Conservation (phyloP, 92 coral and sea anemone genomes). For the Scolanthus callimorphus region DNA sequence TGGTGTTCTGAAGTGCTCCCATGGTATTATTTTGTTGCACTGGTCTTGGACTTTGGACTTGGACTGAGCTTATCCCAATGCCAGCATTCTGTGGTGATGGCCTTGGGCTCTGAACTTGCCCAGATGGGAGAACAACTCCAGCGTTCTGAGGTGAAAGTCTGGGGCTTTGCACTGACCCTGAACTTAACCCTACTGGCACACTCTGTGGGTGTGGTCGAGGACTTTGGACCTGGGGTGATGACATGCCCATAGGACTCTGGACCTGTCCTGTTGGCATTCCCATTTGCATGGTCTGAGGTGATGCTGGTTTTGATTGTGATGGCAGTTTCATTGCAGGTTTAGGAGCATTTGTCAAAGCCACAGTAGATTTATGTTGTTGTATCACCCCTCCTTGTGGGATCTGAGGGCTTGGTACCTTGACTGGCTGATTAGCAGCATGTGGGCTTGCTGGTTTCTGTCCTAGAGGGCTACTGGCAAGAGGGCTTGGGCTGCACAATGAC, state of each 20-base stretch:
- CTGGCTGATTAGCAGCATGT: conserved; percentile 1
- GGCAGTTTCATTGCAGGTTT: conserved; percentile 5
- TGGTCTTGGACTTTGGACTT: neutral
- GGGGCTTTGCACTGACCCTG: neutral
- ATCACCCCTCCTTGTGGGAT: conserved; percentile 1
- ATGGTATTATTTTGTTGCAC: neutral
- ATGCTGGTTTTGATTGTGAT: conserved; percentile 23
- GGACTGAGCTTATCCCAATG: neutral
- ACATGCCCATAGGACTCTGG: conserved; percentile 18
- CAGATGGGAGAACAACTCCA: neutral
- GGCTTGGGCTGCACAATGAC: conserved; percentile 1
- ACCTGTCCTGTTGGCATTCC: conserved; percentile 17
- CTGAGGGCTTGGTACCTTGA: conserved; percentile 45
- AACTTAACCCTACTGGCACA: neutral
- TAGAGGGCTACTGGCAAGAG: conserved; percentile 37
- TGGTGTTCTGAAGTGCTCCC: too few species aligned
- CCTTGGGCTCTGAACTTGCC: conserved; percentile 26
- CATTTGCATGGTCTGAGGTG: conserved; percentile 20
- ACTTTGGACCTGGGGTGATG: conserved; percentile 31
- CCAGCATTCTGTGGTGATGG: neutral
- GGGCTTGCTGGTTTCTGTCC: conserved; percentile 57
- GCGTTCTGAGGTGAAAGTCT: neutral
- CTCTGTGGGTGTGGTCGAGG: conserved; percentile 9
- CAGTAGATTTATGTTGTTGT: conserved; percentile 13
- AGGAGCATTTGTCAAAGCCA: conserved; percentile 7